Base-by-base conservation (phyloP, 2,888 invertebrate species). In the Thera britannica region DNA sequence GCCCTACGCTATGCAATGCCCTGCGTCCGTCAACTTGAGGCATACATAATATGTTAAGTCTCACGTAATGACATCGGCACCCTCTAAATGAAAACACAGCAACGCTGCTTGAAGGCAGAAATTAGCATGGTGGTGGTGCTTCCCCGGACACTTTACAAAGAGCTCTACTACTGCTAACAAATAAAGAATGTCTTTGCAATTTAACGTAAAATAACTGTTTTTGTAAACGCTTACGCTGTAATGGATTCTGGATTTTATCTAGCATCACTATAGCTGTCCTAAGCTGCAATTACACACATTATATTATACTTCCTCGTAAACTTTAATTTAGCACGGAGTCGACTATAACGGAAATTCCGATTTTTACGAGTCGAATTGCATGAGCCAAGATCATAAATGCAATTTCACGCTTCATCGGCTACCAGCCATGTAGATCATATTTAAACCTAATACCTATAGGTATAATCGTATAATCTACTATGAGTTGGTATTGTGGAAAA, bases 301-400 rank as follows among this genome's bases (percentile, higher is more conserved):
- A 34, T 23, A 8, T 2, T 6, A 23, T 11, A 23, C 23, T 51
- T 51, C 8, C 51, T 23, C 51, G 23, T 23, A 51, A 12, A 6
- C 51, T 12, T 4, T 34, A 51, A 34, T 34, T 51, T 34, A 34
- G 11, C 7, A 51, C 8, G 8, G 34, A 51, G 51, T 34, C 12
- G 34, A 11, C 7, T 44, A 6, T 9, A 57, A 62, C 41, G 23
- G 23, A 41, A 48, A 62, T 46, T n/a, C 48, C 11, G 34, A 8
- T 9, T 6, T 34, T 34, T 2, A 51, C 9, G 23, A 34, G 35
- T 49, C 48, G 44, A 67, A 58, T 11, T 41, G n/a, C n/a, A n/a
- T n/a, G 58, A 54, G 56, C 60, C 56, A 64, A 68, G 59, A 61
- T 59, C 62, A 57, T 35, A 52, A 60, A 70, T 57, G 59, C 49